phyloP scores from a whole-genome alignment of 2,113 vertebrate genomes.

The Tragelaphus strepsiceros region DNA sequence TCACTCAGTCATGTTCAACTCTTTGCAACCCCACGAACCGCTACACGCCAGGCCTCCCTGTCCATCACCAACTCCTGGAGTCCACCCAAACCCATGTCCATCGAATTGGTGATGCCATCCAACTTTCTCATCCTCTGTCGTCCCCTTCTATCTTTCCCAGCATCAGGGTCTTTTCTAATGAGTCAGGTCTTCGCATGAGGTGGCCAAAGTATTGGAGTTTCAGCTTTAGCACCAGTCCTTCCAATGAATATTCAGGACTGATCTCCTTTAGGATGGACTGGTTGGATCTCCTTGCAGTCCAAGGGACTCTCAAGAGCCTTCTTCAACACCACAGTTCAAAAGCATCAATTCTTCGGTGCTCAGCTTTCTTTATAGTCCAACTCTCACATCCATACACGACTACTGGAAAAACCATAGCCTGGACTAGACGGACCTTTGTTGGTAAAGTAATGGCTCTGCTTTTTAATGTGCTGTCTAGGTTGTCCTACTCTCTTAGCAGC shows the following conservation, averaged over 20 bases:
- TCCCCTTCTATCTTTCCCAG: not conserved
- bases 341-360: accelerated
- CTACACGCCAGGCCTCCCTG: not conserved
- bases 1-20: not conserved
- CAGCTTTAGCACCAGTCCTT: not conserved
- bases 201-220: not conserved
- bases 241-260: not conserved
- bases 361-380: not conserved
- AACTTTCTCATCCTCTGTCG: not conserved
- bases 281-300: not conserved
- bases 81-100: not conserved
- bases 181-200: not conserved
- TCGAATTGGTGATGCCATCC: not conserved
- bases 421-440: not conserved
- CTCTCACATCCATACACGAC: not conserved
- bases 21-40: not conserved
- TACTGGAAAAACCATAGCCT: not conserved
- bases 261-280: not conserved
- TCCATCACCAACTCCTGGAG: not conserved
- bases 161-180: not conserved
- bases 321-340: not conserved
- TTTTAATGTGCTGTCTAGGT: not conserved
- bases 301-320: not conserved
- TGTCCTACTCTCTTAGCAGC: not conserved
- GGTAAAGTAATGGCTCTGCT: not conserved